Conservation (phyloP, 1,140 invertebrate species). For the Drosophila melanogaster region Release_6_plus_ISO1_MT NT_033779.5:20269501-20270000, state of each 20-base stretch:
- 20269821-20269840: slow-evolving; percentile 28
- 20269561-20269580: slow-evolving; percentile 3
- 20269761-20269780: slow-evolving; percentile 34
- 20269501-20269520: too few species aligned
- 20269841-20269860: slow-evolving; percentile 77
- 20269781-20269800: slow-evolving; percentile 29
- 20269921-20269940: slow-evolving; percentile 58
- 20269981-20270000: neutral
- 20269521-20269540: too few species aligned
- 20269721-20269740: slow-evolving; percentile 76
- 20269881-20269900: slow-evolving; percentile 47
- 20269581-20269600: neutral
- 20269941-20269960: slow-evolving; percentile 21
- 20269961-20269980: neutral
- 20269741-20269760: slow-evolving; percentile 76
- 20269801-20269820: slow-evolving; percentile 1
- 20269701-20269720: slow-evolving; percentile 70
- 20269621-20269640: slow-evolving; percentile 57
- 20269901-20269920: slow-evolving; percentile 71
- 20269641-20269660: slow-evolving; percentile 49
- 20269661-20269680: slow-evolving; percentile 23
- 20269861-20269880: slow-evolving; percentile 78
- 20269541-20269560: too few species aligned
- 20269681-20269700: neutral
- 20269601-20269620: slow-evolving; percentile 8